These are phyloP conservation scores for Melanargia galathea DNA, from an alignment of 2,888 invertebrate species.

Conservation along the genomic window DNA sequence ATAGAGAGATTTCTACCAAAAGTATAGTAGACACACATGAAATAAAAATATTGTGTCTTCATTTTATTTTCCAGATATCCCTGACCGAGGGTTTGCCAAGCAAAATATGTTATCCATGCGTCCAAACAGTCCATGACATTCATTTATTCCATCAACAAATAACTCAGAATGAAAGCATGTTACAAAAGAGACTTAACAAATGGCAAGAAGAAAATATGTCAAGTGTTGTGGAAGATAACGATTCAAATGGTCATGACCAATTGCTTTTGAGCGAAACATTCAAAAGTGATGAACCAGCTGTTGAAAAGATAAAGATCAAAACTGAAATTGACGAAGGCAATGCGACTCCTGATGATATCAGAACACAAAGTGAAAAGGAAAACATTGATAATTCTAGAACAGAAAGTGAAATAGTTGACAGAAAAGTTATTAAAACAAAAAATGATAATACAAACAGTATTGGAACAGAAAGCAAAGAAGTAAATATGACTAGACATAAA, in stretches of 20 bases:
- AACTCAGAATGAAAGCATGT: constrained; percentile 50
- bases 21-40: no score
- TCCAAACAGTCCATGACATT: constrained; percentile 50
- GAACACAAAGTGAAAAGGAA: not conserved
- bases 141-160: constrained; percentile 48
- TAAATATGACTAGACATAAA: not conserved
- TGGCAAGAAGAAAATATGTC: not conserved
- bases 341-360: not conserved
- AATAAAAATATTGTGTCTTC: no score
- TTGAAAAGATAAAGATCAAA: constrained; percentile 15
- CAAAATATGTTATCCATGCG: constrained; percentile 52
- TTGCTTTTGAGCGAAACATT: constrained; percentile 19
- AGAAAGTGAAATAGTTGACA: not conserved
- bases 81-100: constrained; percentile 50
- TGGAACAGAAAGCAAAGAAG: not conserved
- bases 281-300: not conserved
- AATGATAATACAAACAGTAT: not conserved
- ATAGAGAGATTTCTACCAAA: no score
- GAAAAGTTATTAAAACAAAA: not conserved
- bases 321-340: not conserved
- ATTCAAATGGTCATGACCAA: constrained; percentile 17
- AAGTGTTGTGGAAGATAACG: constrained; percentile 16
- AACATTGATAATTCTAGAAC: not conserved
- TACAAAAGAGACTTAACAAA: constrained; percentile 42
- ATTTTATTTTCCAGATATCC: constrained; percentile 51